Evolutionary conservation across 2,113 vertebrate species (phyloP), one percentile per base, ranked within the genome.

Genomic region (Mugil cephalus): DNA sequence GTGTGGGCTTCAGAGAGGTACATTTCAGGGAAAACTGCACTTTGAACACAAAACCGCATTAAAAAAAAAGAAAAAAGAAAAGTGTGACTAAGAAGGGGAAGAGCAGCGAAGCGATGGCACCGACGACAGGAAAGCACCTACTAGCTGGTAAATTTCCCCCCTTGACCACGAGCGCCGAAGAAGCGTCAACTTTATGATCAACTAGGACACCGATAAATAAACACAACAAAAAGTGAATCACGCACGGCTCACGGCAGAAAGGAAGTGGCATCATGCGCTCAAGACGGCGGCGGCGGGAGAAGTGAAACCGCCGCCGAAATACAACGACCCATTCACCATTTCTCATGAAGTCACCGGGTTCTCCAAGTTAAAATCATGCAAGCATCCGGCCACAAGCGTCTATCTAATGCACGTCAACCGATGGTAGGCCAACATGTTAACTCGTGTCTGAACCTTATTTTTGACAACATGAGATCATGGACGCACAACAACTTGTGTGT

Each of bases 201-300:
- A 45, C 13, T n/a, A 11, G 24, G 54, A 79, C 34, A 10, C 10
- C 17, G 13, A 4, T 24, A 18, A 50, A 61, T 24, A 19, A 24
- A 40, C 38, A 11, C 18, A 51, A 60, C n/a, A 39, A 53, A n/a
- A 69, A 45, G 35, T 35, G 17, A 78, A 55, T 38, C 12, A 18
- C 1, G 18, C 3, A 18, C 15, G 53, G 9, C 36, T n/a, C 21
- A 6, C 36, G 40, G 4, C 55, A 21, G 55, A 66, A 86, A 85
- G 80, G 77, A 87, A 80, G 70, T 46, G 63, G 78, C 45, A 74
- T 85, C 82, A 84, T 78, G 82, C 82, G 78, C 42, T 70, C 17
- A 12, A 52, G 34, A 45, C 10, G 13, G 47, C 6, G 8, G 34
- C 21, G 18, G 1, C 11, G 50, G 51, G 46, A 66, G 77, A 89